A percentile compares a stretch with the other conserved stretches of the same genome.
phyloP scores from a whole-genome alignment of 2,888 invertebrate genomes.

The Callyntrura sp. region DNA sequence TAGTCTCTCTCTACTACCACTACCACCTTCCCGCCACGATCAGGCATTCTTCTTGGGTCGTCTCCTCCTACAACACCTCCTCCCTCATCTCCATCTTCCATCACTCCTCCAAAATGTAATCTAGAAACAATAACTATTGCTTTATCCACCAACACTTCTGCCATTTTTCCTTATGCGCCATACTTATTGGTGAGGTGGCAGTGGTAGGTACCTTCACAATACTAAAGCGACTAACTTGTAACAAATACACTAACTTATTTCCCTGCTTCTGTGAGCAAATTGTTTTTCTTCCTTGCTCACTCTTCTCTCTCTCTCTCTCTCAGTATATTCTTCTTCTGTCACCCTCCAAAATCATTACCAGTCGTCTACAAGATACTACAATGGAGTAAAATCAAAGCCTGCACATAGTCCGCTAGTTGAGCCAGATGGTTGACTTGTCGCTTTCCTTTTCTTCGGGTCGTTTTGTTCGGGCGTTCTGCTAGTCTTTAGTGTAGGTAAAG shows the following conservation, averaged over 20 bases:
- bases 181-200: too few species aligned
- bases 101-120: slow-evolving; percentile 51
- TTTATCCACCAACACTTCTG: neutral
- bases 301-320: too few species aligned
- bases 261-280: slow-evolving; percentile 57
- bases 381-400: too few species aligned
- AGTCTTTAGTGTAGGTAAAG: neutral
- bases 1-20: too few species aligned
- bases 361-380: too few species aligned
- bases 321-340: too few species aligned
- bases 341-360: too few species aligned
- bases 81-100: slow-evolving; percentile 55
- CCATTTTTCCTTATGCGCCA: neutral
- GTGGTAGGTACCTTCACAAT: neutral
- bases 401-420: too few species aligned
- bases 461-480: too few species aligned
- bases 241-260: neutral
- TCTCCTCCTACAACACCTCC: slow-evolving; percentile 68
- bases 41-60: slow-evolving; percentile 59
- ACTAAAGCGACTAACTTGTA: too few species aligned
- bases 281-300: slow-evolving; percentile 51
- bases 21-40: neutral
- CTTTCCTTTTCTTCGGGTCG: too few species aligned
- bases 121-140: slow-evolving; percentile 54
- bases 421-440: too few species aligned